Conservation (phyloP, 2,888 invertebrate genomes). For the Lepidochitona cinerea region DNA sequence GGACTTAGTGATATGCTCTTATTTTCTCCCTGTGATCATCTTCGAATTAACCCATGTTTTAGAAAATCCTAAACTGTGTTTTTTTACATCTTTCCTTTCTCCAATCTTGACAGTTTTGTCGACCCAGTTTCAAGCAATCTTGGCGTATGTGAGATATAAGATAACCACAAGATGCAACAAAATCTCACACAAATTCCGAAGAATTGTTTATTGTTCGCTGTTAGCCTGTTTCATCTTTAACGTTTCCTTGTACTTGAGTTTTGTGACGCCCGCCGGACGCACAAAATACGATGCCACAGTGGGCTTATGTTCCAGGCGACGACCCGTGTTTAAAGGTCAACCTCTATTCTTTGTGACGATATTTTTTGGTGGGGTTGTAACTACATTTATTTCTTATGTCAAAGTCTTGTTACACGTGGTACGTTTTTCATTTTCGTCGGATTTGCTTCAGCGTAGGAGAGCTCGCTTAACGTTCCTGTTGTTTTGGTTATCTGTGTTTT, state of each 20-base stretch:
- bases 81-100: neutral
- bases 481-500: neutral
- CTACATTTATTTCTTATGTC: neutral
- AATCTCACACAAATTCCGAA: neutral
- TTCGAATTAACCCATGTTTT: neutral
- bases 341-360: neutral
- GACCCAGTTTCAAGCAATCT: neutral
- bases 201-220: neutral
- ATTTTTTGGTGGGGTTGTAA: neutral
- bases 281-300: neutral
- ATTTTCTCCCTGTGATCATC: neutral
- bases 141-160: neutral
- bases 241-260: neutral
- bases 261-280: neutral
- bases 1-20: neutral
- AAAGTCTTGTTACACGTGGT: neutral
- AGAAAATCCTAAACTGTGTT: neutral
- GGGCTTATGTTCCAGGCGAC: neutral
- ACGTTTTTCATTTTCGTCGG: neutral
- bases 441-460: neutral
- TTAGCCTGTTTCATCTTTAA: neutral
- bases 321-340: neutral
- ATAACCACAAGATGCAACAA: neutral
- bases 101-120: neutral
- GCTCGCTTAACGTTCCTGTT: neutral